A percentile compares a stretch with the other conserved stretches of the same genome.
These are phyloP conservation scores for Platycheirus rosarum DNA, from an alignment of 2,888 invertebrate species.

Conservation along the genomic window DNA sequence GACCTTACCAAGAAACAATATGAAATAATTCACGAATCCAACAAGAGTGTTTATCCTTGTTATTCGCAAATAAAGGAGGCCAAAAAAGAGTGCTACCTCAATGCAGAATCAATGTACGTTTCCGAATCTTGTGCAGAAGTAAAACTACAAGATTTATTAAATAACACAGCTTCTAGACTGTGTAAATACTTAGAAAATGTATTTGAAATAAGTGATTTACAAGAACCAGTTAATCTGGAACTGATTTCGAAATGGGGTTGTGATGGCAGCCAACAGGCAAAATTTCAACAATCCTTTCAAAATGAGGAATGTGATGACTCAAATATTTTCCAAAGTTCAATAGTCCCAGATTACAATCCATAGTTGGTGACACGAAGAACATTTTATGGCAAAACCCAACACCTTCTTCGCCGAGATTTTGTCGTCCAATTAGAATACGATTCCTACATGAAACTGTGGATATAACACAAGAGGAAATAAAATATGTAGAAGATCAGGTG, in stretches of 20 bases:
- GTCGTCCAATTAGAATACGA: conserved; percentile 25
- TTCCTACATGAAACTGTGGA: conserved; percentile 27
- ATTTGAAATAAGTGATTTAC: background rate
- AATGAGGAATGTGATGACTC: background rate
- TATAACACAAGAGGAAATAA: conserved; percentile 34
- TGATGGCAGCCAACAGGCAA: background rate
- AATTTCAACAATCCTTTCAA: background rate
- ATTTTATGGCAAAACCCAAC: background rate
- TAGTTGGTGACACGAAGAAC: background rate
- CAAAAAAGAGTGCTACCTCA: background rate
- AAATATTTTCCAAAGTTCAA: background rate
- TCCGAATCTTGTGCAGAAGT: background rate
- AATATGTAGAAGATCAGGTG: conserved; percentile 10
- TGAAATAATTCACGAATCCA: background rate
- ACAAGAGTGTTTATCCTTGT: background rate
- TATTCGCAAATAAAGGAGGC: background rate
- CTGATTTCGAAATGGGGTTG: background rate
- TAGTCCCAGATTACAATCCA: background rate
- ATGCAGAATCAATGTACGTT: background rate
- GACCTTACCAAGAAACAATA: background rate
- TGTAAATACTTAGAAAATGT: background rate
- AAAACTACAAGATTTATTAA: background rate
- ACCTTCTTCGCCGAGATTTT: conserved; percentile 35
- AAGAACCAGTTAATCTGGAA: background rate
- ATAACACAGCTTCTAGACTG: background rate